Conservation (phyloP, 2,113 vertebrate species). For the Sylvia atricapilla region DNA sequence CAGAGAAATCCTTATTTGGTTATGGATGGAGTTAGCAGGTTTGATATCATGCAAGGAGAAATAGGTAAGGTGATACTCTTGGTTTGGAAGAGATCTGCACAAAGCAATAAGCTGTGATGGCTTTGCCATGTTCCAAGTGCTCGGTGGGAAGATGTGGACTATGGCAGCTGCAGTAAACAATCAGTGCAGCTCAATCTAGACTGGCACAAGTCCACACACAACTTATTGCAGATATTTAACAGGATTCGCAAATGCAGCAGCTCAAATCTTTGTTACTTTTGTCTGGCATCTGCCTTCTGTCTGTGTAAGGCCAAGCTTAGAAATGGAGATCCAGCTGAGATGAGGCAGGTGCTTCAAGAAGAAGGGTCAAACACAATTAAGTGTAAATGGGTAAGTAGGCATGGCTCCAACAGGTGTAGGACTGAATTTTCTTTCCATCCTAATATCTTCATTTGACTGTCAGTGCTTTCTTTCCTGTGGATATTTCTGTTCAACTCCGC, state of each 20-base stretch:
- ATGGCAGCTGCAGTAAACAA: neutral
- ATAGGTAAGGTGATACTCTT: conserved; percentile 59
- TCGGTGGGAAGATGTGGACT: neutral
- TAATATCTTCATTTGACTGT: neutral
- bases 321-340: neutral
- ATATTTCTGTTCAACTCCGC: neutral
- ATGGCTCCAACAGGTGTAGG: neutral
- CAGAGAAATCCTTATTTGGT: conserved; percentile 53
- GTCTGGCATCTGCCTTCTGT: neutral
- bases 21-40: conserved; percentile 69
- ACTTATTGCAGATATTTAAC: neutral
- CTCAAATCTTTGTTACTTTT: neutral
- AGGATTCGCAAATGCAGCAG: neutral
- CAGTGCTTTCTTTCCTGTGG: neutral
- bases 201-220: neutral
- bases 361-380: neutral
- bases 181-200: neutral
- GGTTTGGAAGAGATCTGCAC: neutral
- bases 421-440: neutral
- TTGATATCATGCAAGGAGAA: conserved; percentile 75
- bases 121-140: neutral
- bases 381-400: neutral
- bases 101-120: neutral
- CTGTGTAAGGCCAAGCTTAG: neutral
- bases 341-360: neutral